phyloP scores from a whole-genome alignment of 1,140 invertebrate genomes.

The Dreissena polymorpha region DNA sequence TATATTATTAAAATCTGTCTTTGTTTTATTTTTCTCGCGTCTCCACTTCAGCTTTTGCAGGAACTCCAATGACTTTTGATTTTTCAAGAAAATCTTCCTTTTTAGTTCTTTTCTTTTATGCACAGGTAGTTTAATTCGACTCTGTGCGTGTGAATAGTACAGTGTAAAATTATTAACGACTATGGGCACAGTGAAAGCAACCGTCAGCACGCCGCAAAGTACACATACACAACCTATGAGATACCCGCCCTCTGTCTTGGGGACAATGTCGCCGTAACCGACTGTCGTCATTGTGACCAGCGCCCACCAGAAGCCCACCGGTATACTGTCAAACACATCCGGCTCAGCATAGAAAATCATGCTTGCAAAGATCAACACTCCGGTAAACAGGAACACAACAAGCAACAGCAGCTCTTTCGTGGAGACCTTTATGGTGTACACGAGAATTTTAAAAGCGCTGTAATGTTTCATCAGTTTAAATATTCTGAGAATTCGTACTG shows the following conservation, averaged over 20 bases:
- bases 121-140: constrained; percentile 73
- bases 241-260: constrained; percentile 85
- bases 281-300: constrained; percentile 99
- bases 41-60: constrained; percentile 67
- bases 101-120: constrained; percentile 72
- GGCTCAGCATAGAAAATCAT: constrained; percentile 76
- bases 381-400: constrained; percentile 77
- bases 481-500: constrained; percentile 75
- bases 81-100: constrained; percentile 69
- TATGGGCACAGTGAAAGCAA: constrained; percentile 97
- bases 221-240: constrained; percentile 97
- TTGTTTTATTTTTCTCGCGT: constrained; percentile 56
- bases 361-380: constrained; percentile 78
- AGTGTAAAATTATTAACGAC: constrained; percentile 99
- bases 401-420: constrained; percentile 76
- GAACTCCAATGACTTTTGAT: constrained; percentile 70
- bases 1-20: constrained; percentile 55
- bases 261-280: constrained; percentile 87
- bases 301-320: constrained; percentile 98
- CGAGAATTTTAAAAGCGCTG: constrained; percentile 78
- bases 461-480: constrained; percentile 79
- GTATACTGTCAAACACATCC: constrained; percentile 87
- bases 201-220: constrained; percentile 96
- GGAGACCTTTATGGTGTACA: constrained; percentile 78
- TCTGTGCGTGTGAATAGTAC: constrained; percentile 90